phyloP scores from a whole-genome alignment of 2,888 invertebrate genomes.

The Pheosia tremula region DNA sequence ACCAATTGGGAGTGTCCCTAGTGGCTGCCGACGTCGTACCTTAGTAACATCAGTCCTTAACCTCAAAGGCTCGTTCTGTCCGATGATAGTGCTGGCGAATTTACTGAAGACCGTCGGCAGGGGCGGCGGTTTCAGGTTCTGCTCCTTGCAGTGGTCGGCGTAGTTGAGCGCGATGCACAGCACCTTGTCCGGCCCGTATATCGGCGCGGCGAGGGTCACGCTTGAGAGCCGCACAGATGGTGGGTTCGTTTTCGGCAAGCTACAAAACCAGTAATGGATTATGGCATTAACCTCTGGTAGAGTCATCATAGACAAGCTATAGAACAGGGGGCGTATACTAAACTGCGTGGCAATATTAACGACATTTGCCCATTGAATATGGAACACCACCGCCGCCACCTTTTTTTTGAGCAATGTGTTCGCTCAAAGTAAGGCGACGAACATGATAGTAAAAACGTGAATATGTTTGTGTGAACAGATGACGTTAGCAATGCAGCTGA shows the following conservation, averaged over 20 bases:
- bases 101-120: constrained; percentile 96
- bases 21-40: constrained; percentile 35
- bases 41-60: constrained; percentile 63
- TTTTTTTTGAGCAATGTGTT: too few relatives aligned
- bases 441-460: too few relatives aligned
- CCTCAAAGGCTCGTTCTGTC: constrained; percentile 87
- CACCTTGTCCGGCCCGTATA: constrained; percentile 92
- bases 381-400: too few relatives aligned
- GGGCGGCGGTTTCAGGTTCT: constrained; percentile 87
- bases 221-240: constrained; percentile 66
- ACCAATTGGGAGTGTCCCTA: too few relatives aligned
- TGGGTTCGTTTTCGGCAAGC: constrained; percentile 18
- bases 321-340: too few relatives aligned
- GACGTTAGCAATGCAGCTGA: too few relatives aligned
- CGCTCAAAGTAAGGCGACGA: too few relatives aligned
- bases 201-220: constrained; percentile 88
- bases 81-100: constrained; percentile 91
- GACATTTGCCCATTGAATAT: too few relatives aligned
- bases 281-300: too few relatives aligned
- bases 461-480: too few relatives aligned
- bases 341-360: too few relatives aligned
- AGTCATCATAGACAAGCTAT: too few relatives aligned
- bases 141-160: constrained; percentile 93
- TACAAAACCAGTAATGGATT: constrained; percentile 2
- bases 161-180: constrained; percentile 95